phyloP scores from a whole-genome alignment of 2,113 vertebrate species.

The Carassius gibelio region DNA sequence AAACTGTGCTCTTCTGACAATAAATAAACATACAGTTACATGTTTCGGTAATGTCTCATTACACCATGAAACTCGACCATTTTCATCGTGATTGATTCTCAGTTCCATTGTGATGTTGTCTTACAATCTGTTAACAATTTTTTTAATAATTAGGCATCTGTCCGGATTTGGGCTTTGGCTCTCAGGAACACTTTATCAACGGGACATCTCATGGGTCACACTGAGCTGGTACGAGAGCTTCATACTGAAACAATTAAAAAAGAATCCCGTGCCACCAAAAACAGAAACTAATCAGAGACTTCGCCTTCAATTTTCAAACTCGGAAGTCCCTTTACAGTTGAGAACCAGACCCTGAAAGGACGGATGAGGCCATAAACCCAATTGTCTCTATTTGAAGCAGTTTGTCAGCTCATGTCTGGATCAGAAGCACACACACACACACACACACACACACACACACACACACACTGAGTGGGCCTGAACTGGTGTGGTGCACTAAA shows the following conservation, averaged over 20 bases:
- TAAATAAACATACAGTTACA: neutral
- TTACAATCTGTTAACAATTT: constrained; percentile 11
- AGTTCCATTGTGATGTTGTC: neutral
- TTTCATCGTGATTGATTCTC: neutral
- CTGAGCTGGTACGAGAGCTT: constrained; percentile 37
- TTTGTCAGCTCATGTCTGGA: constrained; percentile 63
- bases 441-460: constrained; percentile 56
- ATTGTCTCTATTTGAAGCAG: constrained; percentile 61
- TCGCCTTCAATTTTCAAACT: constrained; percentile 49
- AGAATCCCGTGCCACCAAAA: constrained; percentile 53
- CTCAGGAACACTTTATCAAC: constrained; percentile 43
- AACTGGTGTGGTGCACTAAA: constrained; percentile 50
- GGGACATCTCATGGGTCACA: constrained; percentile 42
- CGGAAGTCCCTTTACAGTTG: constrained; percentile 48
- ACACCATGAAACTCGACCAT: neutral
- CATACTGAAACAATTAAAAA: constrained; percentile 53
- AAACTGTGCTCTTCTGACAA: neutral
- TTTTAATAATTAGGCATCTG: constrained; percentile 17
- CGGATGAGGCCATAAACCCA: constrained; percentile 57
- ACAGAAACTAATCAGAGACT: constrained; percentile 59
- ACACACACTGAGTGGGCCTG: constrained; percentile 56
- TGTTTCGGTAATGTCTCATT: neutral
- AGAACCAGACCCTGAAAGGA: constrained; percentile 44
- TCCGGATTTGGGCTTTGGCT: constrained; percentile 25
- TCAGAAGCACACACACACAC: constrained; percentile 54